Evolutionary conservation across 2,888 invertebrate species (phyloP), one percentile per base, ranked within the genome.

Genomic region (Yponomeuta sedellus): DNA sequence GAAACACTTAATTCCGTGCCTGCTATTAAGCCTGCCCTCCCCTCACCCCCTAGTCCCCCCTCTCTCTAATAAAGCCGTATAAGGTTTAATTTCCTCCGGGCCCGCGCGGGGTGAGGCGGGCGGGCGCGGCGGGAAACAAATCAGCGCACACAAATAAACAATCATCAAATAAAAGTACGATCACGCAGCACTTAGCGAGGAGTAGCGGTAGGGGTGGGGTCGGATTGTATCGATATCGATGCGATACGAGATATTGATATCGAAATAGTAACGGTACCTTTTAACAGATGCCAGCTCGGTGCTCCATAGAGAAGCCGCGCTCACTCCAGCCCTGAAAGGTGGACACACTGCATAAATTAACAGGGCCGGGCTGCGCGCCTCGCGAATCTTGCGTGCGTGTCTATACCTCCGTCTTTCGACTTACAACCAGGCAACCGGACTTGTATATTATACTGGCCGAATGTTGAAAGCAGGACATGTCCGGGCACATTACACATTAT

Each of bases 111-210:
- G 63, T 19, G 44, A 25, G 40, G 44, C 20, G 44, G 63, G 63
- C 10, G 44, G 40, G 44, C 39, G 63, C 4, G 68, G 67, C 67
- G 68, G 70, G 71, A 63, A 74, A 79, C 79, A 79, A 83, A 83
- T 82, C 82, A 81, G 65, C 65, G 67, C 65, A 61, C 77, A 81
- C 82, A 83, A 82, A 85, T 80, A 86, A 85, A 86, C 85, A 85
- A 40, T 64, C 63, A 85, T 85, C 82, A 82, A 85, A 86, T 84
- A 85, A 86, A 86, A 86, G 85, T 83, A 83, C 79, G 74, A 77
- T 34, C 85, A 83, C 82, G 83, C 81, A 80, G 80, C 83, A 85
- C 82, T 83, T 82, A 80, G 74, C 70, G 73, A 70, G 67, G 70
- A 67, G 56, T 61, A 59, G 25, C 44, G 52, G 10, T 58, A 58